These are phyloP conservation scores for Hirundichthys speculiger DNA, from an alignment of 2,113 vertebrate genomes.

Conservation along the genomic window DNA sequence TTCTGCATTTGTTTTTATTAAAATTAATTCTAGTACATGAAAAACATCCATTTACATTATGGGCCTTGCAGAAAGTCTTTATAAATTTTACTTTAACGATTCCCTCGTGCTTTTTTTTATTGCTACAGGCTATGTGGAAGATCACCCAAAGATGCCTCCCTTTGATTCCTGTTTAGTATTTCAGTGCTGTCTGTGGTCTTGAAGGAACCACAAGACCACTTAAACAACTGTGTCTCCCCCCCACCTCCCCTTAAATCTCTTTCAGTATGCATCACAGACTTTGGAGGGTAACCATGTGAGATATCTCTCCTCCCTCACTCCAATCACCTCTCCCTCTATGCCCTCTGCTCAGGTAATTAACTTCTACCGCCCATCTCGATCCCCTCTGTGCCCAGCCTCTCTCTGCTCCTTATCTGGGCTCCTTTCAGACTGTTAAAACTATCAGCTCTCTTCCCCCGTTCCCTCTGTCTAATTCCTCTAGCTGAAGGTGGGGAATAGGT, in stretches of 20 bases:
- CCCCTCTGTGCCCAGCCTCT: slow-evolving; percentile 80
- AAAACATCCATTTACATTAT: background rate
- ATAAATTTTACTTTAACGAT: slow-evolving; percentile 17
- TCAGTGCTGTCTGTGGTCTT: slow-evolving; percentile 56
- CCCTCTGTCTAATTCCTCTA: slow-evolving; percentile 79
- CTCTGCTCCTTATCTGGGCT: slow-evolving; percentile 84
- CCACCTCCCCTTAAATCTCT: slow-evolving; percentile 46
- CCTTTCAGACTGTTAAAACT: slow-evolving; percentile 88
- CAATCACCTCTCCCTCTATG: slow-evolving; percentile 74
- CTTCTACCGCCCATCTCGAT: slow-evolving; percentile 72
- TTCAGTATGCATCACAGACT: slow-evolving; percentile 70
- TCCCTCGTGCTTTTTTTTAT: slow-evolving; percentile 19
- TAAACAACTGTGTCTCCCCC: slow-evolving; percentile 26
- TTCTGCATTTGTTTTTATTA: slow-evolving; percentile 1
- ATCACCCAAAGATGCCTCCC: slow-evolving; percentile 17
- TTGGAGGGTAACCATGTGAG: slow-evolving; percentile 63
- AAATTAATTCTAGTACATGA: no score
- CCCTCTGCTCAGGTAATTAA: slow-evolving; percentile 79
- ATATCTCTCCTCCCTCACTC: slow-evolving; percentile 68
- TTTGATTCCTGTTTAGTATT: slow-evolving; percentile 69
- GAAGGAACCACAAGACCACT: slow-evolving; percentile 55
- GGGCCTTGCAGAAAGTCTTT: slow-evolving; percentile 8
- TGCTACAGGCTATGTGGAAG: slow-evolving; percentile 35
- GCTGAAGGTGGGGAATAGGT: slow-evolving; percentile 83
- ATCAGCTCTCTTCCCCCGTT: slow-evolving; percentile 77